Conservation (phyloP, 37 sponge, comb jelly and placozoan species). For the Diacarnus erythraeanus region DNA sequence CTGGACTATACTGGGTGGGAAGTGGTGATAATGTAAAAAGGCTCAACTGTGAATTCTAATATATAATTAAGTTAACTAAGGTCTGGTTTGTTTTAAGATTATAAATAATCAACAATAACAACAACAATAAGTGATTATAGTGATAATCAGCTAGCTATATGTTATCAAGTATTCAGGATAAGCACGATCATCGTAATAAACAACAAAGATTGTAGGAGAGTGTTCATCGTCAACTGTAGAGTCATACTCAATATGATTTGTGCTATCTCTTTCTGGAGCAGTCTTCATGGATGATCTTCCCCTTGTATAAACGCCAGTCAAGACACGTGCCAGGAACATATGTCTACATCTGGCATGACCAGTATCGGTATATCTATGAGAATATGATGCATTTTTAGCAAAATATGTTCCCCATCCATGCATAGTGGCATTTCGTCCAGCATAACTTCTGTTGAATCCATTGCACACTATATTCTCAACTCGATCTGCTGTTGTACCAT, state of each 20-base stretch:
- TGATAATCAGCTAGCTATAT: no score
- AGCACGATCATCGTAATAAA: slow-evolving; percentile 48
- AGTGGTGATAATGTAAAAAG: no score
- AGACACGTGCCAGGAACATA: slow-evolving; percentile 16
- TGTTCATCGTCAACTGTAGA: slow-evolving; percentile 34
- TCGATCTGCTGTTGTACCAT: slow-evolving; percentile 45
- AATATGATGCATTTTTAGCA: slow-evolving; percentile 56
- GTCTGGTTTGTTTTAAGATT: no score
- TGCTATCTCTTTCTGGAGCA: slow-evolving; percentile 47
- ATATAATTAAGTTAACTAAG: no score
- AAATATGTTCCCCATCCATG: slow-evolving; percentile 38
- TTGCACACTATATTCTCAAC: background rate
- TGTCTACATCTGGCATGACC: slow-evolving; percentile 34
- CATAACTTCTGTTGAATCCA: slow-evolving; percentile 24
- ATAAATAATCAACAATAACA: no score
- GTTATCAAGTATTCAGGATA: slow-evolving; percentile 68
- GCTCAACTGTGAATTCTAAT: no score
- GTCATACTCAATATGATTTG: slow-evolving; percentile 20
- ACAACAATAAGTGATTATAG: no score
- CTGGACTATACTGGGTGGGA: no score
- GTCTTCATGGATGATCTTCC: slow-evolving; percentile 18
- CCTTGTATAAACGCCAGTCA: slow-evolving; percentile 43
- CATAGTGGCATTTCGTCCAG: slow-evolving; percentile 11
- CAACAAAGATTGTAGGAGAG: slow-evolving; percentile 58
- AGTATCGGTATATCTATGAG: slow-evolving; percentile 37